Conservation (phyloP, 1,140 invertebrate genomes). For the Trachelipus rathkii region DNA sequence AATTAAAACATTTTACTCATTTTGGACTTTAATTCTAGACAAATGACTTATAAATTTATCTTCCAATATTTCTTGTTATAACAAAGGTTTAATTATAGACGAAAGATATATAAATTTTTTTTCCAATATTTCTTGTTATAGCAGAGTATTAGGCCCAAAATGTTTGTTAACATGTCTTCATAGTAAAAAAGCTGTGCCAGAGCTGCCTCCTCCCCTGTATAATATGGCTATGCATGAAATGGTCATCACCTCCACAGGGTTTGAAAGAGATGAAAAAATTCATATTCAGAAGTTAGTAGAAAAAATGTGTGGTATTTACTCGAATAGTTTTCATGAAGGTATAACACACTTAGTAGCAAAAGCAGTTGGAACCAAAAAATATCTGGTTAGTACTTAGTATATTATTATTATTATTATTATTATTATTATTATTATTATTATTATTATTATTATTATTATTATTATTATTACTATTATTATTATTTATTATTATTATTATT, state of each 20-base stretch:
- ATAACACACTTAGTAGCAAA: slow-evolving; percentile 79
- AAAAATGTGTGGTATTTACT: slow-evolving; percentile 78
- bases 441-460: neutral
- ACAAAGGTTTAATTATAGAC: slow-evolving; percentile 51
- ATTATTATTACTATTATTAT: neutral
- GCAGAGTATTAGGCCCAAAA: slow-evolving; percentile 69
- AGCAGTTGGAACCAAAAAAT: slow-evolving; percentile 42
- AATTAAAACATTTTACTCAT: no score
- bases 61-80: slow-evolving; percentile 42
- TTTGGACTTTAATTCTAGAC: no score
- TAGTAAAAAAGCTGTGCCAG: slow-evolving; percentile 67
- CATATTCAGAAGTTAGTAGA: slow-evolving; percentile 65
- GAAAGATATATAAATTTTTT: neutral
- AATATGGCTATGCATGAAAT: slow-evolving; percentile 74
- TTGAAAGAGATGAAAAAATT: slow-evolving; percentile 51
- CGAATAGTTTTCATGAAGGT: slow-evolving; percentile 62
- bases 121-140: slow-evolving; percentile 42
- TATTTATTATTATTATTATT: neutral
- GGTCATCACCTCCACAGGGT: slow-evolving; percentile 66
- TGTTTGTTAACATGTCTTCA: slow-evolving; percentile 71
- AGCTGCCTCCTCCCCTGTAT: slow-evolving; percentile 67
- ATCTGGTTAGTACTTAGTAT: slow-evolving; percentile 29
- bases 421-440: neutral
- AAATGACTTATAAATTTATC: neutral
- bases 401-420: neutral